These are phyloP conservation scores for Pegea sp. DNA, from an alignment of 23 tunicate species.

Conservation along the genomic window DNA sequence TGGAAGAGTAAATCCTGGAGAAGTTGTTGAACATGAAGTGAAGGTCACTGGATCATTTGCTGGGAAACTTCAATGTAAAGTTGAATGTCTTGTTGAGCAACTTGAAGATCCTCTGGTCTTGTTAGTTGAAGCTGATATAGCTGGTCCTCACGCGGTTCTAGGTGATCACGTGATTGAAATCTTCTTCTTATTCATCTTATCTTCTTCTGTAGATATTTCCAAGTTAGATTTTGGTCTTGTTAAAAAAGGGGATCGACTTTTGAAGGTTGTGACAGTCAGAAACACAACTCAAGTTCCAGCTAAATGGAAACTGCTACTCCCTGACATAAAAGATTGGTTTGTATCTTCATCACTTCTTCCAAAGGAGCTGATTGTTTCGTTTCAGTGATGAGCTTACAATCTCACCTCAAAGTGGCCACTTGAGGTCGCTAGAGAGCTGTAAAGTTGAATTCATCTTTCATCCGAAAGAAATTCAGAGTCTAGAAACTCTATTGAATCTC, in stretches of 20 bases:
- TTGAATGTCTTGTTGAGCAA: slow-evolving; percentile 41
- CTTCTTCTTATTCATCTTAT: too few relatives aligned
- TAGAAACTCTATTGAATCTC: slow-evolving; percentile 21
- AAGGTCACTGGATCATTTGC: slow-evolving; percentile 39
- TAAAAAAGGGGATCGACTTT: slow-evolving; percentile 15
- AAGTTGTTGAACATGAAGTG: slow-evolving; percentile 51
- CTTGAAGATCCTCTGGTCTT: slow-evolving; percentile 29
- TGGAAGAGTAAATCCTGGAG: slow-evolving; percentile 63
- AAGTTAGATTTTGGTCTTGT: slow-evolving; percentile 39
- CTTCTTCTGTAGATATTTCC: too few relatives aligned
- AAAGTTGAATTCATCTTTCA: slow-evolving; percentile 26
- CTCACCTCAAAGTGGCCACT: slow-evolving; percentile 23
- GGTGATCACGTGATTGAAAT: too few relatives aligned
- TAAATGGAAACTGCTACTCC: slow-evolving; percentile 17
- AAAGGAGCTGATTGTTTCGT: too few relatives aligned
- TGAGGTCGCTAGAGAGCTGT: slow-evolving; percentile 29
- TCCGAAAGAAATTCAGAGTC: slow-evolving; percentile 10
- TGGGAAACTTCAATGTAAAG: slow-evolving; percentile 28
- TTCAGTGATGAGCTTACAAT: slow-evolving; percentile 12
- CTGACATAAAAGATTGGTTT: slow-evolving; percentile 7
- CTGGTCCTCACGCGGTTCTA: slow-evolving; percentile 55
- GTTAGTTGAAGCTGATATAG: slow-evolving; percentile 20
- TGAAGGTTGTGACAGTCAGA: slow-evolving; percentile 21
- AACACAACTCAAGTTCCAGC: slow-evolving; percentile 88
- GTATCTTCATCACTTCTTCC: background rate